Conservation (phyloP, 2,888 invertebrate species). For the Yponomeuta sedellus region DNA sequence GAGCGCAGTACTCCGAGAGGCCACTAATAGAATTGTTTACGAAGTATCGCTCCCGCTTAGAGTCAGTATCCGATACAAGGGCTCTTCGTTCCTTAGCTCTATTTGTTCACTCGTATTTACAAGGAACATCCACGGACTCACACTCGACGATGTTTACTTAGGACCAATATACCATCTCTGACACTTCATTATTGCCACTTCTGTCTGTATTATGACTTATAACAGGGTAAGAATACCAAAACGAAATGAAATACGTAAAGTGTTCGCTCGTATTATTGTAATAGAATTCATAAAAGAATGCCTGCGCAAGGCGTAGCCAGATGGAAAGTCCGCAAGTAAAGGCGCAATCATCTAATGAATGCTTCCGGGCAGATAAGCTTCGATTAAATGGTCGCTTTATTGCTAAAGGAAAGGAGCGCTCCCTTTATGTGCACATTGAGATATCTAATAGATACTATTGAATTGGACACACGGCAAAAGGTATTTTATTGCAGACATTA, state of each 20-base stretch:
- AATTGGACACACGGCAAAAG: slow-evolving; percentile 12
- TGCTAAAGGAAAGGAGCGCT: slow-evolving; percentile 69
- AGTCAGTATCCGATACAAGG: slow-evolving; percentile 22
- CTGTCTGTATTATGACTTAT: slow-evolving; percentile 5
- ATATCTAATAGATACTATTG: slow-evolving; percentile 45
- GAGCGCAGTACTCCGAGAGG: slow-evolving; percentile 16
- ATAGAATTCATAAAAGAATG: slow-evolving; percentile 8
- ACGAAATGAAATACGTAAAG: slow-evolving; percentile 14
- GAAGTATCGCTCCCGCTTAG: slow-evolving; percentile 24
- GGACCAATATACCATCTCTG: slow-evolving; percentile 27
- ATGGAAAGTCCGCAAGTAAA: slow-evolving; percentile 64
- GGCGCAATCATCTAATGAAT: slow-evolving; percentile 77
- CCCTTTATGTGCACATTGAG: slow-evolving; percentile 68
- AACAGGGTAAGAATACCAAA: background rate
- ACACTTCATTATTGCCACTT: slow-evolving; percentile 21
- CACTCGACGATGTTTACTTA: slow-evolving; percentile 50
- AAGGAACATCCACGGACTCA: slow-evolving; percentile 37
- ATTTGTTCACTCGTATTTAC: slow-evolving; percentile 52
- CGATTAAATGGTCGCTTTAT: slow-evolving; percentile 76
- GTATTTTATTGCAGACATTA: slow-evolving; percentile 14
- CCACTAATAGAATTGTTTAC: slow-evolving; percentile 25
- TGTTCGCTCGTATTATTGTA: slow-evolving; percentile 19
- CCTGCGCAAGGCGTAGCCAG: slow-evolving; percentile 38
- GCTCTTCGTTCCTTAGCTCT: slow-evolving; percentile 27
- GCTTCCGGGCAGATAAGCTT: slow-evolving; percentile 75